These are phyloP conservation scores for Datnioides undecimradiatus DNA, from an alignment of 2,113 vertebrate species.

Conservation along the genomic window DNA sequence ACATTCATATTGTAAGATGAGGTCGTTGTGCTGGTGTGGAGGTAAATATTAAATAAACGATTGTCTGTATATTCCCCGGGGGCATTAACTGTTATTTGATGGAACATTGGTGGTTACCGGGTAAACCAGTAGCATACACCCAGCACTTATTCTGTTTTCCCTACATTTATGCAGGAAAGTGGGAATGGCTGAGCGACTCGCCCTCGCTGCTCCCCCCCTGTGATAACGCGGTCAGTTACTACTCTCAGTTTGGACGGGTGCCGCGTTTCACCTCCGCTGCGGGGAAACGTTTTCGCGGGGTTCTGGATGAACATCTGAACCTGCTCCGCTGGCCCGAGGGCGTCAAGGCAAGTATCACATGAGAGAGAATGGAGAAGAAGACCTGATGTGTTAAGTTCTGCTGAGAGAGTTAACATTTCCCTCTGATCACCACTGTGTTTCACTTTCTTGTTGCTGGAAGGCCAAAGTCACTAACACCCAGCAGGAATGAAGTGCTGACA, in stretches of 20 bases:
- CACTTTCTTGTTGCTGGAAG: neutral
- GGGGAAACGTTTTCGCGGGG: conserved; percentile 81
- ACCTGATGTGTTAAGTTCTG: neutral
- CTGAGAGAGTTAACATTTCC: neutral
- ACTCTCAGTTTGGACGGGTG: conserved; percentile 84
- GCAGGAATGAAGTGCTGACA: neutral
- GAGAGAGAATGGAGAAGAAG: neutral
- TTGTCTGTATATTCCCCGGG: neutral
- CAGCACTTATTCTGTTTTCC: neutral
- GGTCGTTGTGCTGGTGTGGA: too few relatives aligned
- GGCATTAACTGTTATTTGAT: neutral
- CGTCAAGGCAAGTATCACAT: conserved; percentile 54
- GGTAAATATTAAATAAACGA: neutral
- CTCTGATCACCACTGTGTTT: neutral
- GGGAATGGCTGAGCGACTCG: conserved; percentile 89
- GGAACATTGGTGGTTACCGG: too few relatives aligned
- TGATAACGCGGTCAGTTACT: conserved; percentile 84
- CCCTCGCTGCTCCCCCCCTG: conserved; percentile 86
- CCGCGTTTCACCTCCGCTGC: conserved; percentile 80
- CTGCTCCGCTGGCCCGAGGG: conserved; percentile 86
- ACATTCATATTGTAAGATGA: neutral
- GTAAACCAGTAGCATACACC: too few relatives aligned
- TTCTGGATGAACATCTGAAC: conserved; percentile 83
- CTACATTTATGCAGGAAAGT: conserved; percentile 82
- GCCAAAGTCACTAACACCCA: neutral